Conservation (phyloP, 1,140 invertebrate genomes). For the Hylaeus volcanicus region DNA sequence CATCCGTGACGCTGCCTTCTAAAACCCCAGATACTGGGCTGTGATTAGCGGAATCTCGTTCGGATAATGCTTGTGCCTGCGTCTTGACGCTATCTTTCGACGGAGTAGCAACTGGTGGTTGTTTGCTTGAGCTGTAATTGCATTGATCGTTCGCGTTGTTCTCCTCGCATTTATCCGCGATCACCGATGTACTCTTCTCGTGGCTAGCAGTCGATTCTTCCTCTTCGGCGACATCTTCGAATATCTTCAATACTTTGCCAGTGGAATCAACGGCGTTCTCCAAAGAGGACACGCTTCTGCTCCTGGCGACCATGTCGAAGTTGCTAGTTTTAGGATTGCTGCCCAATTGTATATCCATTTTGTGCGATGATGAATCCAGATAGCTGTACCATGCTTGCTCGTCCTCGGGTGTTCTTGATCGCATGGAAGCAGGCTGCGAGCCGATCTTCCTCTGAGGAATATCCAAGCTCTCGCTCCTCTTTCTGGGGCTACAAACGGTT, state of each 20-base stretch:
- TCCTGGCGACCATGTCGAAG: conserved; percentile 64
- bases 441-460: conserved; percentile 63
- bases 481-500: conserved; percentile 54
- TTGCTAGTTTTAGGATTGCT: conserved; percentile 66
- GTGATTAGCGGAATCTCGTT: conserved; percentile 82
- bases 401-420: conserved; percentile 43
- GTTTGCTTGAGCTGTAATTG: neutral
- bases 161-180: neutral
- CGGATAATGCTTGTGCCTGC: conserved; percentile 60
- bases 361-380: conserved; percentile 15
- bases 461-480: conserved; percentile 69
- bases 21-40: conserved; percentile 80
- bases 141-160: neutral
- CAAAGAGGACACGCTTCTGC: conserved; percentile 21
- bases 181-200: neutral
- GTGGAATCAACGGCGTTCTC: neutral
- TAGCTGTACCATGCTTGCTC: conserved; percentile 62
- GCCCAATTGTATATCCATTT: conserved; percentile 57
- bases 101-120: conserved; percentile 5
- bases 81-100: conserved; percentile 36
- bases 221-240: conserved; percentile 38
- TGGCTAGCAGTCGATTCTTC: neutral
- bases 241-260: conserved; percentile 25
- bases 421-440: conserved; percentile 52
- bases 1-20: conserved; percentile 79